These are phyloP conservation scores for Oscheius myriophilus DNA, from an alignment of 2,888 invertebrate genomes.

Conservation along the genomic window DNA sequence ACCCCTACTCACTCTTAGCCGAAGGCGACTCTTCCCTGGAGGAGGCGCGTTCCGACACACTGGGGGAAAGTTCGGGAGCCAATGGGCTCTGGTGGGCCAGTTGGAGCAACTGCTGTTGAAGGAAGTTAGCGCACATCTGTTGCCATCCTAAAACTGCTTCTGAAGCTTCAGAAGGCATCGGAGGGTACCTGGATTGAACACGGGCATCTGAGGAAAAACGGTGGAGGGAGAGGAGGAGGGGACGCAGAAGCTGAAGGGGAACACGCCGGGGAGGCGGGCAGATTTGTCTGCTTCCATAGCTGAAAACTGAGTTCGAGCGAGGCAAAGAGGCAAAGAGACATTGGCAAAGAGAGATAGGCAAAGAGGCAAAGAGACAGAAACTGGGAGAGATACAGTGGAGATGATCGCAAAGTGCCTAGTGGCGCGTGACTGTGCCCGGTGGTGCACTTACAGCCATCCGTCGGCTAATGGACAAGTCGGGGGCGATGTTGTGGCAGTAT, in stretches of 20 bases:
- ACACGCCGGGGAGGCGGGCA: slow-evolving; percentile 35
- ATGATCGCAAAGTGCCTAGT: no score
- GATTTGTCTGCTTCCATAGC: slow-evolving; percentile 38
- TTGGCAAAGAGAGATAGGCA: slow-evolving; percentile 3
- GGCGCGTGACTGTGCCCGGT: no score
- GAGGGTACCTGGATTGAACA: slow-evolving; percentile 30
- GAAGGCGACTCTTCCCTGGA: slow-evolving; percentile 44
- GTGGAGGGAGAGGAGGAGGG: slow-evolving; percentile 43
- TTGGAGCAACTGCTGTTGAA: slow-evolving; percentile 42
- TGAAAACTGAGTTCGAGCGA: slow-evolving; percentile 1
- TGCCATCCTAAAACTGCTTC: slow-evolving; percentile 3
- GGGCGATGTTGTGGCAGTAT: no score
- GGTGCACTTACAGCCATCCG: no score
- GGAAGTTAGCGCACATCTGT: slow-evolving; percentile 33
- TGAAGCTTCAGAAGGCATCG: background rate
- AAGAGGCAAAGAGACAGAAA: background rate
- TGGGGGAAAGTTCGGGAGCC: slow-evolving; percentile 26
- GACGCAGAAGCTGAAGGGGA: slow-evolving; percentile 36
- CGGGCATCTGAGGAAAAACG: slow-evolving; percentile 43
- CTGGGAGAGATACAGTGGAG: no score
- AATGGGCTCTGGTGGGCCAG: slow-evolving; percentile 28
- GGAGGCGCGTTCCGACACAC: slow-evolving; percentile 46
- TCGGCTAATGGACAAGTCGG: no score
- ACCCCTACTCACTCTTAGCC: slow-evolving; percentile 40
- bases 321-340: slow-evolving; percentile 1